Evolutionary conservation across 1,140 invertebrate species (phyloP), one percentile per base, ranked within the genome.

Genomic region (Aphis craccivora): DNA sequence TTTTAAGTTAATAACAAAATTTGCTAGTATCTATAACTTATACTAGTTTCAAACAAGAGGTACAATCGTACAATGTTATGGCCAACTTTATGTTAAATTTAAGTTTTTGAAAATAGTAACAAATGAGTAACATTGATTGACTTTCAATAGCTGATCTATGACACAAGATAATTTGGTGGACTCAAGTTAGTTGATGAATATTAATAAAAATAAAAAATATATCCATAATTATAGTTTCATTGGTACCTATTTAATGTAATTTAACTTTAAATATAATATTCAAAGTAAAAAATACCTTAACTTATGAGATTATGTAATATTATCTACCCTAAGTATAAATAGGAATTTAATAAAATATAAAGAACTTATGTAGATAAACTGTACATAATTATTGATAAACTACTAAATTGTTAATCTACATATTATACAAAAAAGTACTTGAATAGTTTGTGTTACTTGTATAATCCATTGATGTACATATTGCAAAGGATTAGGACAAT

Each of bases 391-490:
- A 90, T 60, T 60, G 89, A 30, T 67, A 67, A 40, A 90, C 53
- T 67, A 67, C 89, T 89, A 53, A 20, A 30, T 67, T 90, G 89
- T 90, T 90, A 90, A 20, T 60, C 55, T 90, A 90, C 53, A 90
- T 30, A 60, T 43, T 60, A 60, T 43, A 90, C 88, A 43, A 67
- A 40, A 51, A 55, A 90, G 22, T 40, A 90, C 25, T 90, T 90
- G 8, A 90, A 25, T 90, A 35, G 60, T 40, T 90, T 90, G 37
- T 60, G 89, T 90, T 90, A 90, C 89, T 90, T 90, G 89, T 90
- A 90, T 90, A 90, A 90, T 90, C 89, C 53, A 67, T 90, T 90
- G 89, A 67, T 67, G 89, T 43, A 90, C 30, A 43, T 67, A 90
- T 90, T 43, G 37, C 25, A 90, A 67, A 90, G 53, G 55, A 67